These are phyloP conservation scores for Drosophila gaucha DNA, from an alignment of 2,888 invertebrate genomes.

Conservation along the genomic window DNA sequence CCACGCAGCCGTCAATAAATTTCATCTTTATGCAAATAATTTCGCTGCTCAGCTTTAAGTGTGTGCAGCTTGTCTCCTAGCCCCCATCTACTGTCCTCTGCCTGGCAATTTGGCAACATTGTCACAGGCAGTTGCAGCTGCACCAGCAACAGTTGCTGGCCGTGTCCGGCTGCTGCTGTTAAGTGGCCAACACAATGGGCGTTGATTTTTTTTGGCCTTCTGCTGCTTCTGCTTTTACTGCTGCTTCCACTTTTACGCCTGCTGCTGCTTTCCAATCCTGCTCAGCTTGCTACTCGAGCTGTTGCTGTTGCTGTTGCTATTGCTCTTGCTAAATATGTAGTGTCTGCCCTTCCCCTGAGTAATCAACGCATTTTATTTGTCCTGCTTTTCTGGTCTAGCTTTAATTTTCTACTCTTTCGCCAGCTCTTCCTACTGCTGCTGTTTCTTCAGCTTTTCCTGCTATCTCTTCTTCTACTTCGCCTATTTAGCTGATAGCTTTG, in stretches of 20 bases:
- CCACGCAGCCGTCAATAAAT: slow-evolving; percentile 75
- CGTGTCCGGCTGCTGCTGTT: slow-evolving; percentile 12
- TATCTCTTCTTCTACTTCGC: not conserved
- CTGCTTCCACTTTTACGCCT: slow-evolving; percentile 7
- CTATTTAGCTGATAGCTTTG: not conserved
- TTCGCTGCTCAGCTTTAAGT: slow-evolving; percentile 12
- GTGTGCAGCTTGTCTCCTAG: slow-evolving; percentile 4
- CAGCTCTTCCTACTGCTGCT: too few relatives aligned
- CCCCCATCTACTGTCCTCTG: slow-evolving; percentile 3
- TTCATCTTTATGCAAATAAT: slow-evolving; percentile 78
- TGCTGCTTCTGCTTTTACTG: not conserved
- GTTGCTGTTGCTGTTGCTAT: not conserved
- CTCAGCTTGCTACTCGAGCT: not conserved
- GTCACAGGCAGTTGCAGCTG: slow-evolving; percentile 43
- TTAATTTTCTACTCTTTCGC: not conserved
- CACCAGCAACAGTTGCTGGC: slow-evolving; percentile 20
- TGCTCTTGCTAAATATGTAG: not conserved
- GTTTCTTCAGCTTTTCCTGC: not conserved
- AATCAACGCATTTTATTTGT: not conserved
- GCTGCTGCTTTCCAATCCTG: not conserved
- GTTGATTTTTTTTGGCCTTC: slow-evolving; percentile 14
- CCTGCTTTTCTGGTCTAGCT: not conserved
- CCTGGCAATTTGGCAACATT: slow-evolving; percentile 74
- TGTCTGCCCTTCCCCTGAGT: not conserved
- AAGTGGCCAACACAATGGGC: slow-evolving; percentile 52